phyloP scores from a whole-genome alignment of 2,888 invertebrate species.

The Phaonia tiefii region DNA sequence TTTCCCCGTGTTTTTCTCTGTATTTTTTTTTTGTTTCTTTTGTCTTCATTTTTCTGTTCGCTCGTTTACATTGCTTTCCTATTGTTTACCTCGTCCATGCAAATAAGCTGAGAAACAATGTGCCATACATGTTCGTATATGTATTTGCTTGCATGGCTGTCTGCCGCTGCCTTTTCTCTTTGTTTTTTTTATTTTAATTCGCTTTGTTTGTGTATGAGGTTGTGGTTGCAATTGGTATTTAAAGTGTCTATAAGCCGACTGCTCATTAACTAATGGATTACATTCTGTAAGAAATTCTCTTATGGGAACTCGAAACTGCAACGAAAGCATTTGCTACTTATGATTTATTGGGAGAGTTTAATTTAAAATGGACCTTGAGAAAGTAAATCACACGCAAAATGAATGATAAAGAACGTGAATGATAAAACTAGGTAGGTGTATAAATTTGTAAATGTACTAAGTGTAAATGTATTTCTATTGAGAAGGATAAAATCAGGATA shows the following conservation, averaged over 20 bases:
- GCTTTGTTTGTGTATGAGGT: background rate
- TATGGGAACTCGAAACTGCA: slow-evolving; percentile 48
- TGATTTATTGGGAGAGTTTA: slow-evolving; percentile 54
- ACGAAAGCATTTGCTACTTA: slow-evolving; percentile 20
- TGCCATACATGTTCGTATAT: slow-evolving; percentile 5
- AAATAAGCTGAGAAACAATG: slow-evolving; percentile 63
- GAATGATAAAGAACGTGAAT: too few relatives aligned
- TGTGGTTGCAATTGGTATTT: slow-evolving; percentile 59
- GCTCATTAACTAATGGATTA: slow-evolving; percentile 66
- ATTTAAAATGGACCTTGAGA: slow-evolving; percentile 44
- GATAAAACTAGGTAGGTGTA: too few relatives aligned
- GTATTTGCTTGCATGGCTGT: slow-evolving; percentile 20
- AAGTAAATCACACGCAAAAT: slow-evolving; percentile 38
- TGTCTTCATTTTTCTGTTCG: slow-evolving; percentile 12
- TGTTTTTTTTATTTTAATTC: slow-evolving; percentile 13
- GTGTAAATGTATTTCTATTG: too few relatives aligned
- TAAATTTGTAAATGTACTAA: too few relatives aligned
- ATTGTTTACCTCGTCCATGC: slow-evolving; percentile 62
- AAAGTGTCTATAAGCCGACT: slow-evolving; percentile 60
- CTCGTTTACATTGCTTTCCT: slow-evolving; percentile 25
- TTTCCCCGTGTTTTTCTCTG: background rate
- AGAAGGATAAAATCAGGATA: too few relatives aligned
- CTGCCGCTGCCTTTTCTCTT: slow-evolving; percentile 25
- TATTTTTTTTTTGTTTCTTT: slow-evolving; percentile 18
- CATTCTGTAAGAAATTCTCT: slow-evolving; percentile 47